These are phyloP conservation scores for Drosophila imparisetae DNA, from an alignment of 2,888 invertebrate genomes.

Conservation along the genomic window DNA sequence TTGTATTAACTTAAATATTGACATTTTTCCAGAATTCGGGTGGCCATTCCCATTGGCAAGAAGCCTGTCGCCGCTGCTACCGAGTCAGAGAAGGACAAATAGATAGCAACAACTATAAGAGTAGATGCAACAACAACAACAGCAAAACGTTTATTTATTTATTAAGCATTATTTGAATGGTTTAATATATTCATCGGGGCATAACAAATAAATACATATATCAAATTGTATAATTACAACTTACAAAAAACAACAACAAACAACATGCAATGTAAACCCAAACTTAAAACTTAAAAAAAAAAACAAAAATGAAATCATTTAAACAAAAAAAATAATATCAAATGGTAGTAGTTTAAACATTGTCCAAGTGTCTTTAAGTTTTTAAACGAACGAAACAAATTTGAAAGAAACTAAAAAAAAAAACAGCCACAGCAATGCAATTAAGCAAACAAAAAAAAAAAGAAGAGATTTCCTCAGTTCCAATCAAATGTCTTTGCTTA, in stretches of 20 bases:
- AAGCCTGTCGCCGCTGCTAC: conserved; percentile 86
- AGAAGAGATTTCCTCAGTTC: conserved; percentile 54
- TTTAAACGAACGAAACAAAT: conserved; percentile 76
- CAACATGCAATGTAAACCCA: conserved; percentile 51
- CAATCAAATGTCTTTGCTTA: conserved; percentile 37
- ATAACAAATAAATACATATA: conserved; percentile 66
- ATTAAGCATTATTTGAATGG: conserved; percentile 79
- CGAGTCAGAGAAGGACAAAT: conserved; percentile 93
- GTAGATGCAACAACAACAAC: conserved; percentile 46
- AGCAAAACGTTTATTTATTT: conserved; percentile 75
- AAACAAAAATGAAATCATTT: conserved; percentile 32
- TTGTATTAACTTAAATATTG: not conserved
- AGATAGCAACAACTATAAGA: conserved; percentile 82
- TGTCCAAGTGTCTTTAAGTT: conserved; percentile 80
- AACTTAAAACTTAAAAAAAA: conserved; percentile 53
- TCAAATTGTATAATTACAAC: conserved; percentile 69
- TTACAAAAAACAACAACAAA: conserved; percentile 42
- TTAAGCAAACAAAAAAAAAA: conserved; percentile 24
- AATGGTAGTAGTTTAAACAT: conserved; percentile 68
- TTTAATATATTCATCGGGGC: conserved; percentile 78
- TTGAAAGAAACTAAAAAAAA: conserved; percentile 22
- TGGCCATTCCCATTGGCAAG: conserved; percentile 95
- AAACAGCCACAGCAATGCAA: conserved; percentile 76
- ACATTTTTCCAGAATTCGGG: conserved; percentile 89
- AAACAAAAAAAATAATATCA: conserved; percentile 54